Base-by-base conservation (phyloP, 1,140 invertebrate genomes). In the Drosophila tsacasi region DNA sequence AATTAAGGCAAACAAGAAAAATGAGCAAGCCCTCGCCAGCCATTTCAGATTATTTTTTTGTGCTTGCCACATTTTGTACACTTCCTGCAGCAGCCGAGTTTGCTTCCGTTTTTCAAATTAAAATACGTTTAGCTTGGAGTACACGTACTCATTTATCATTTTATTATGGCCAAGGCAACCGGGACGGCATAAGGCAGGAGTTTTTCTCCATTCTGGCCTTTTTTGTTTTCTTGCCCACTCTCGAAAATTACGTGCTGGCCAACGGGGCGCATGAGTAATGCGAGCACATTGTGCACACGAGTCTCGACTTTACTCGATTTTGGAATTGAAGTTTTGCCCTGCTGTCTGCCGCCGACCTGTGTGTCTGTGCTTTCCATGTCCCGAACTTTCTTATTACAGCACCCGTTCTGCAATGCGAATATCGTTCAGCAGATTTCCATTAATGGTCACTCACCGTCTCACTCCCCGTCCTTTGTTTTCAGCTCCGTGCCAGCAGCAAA, bases 71-170 rank as follows among this genome's bases (percentile, higher is more conserved):
- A 75, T 73, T 55, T 55, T 44, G 73, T 52, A 19, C 50, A 27
- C 57, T 54, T 59, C 57, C 73, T 76, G 73, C 46, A 60, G 58
- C 17, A 49, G 47, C 46, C 21, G 44, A 47, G 59, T 25, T 44
- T 68, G 66, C 58, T 80, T 65, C 67, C 49, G 42, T 66, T 63
- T 63, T 69, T 63, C 61, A 81, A 83, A 81, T 89, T 78, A 83
- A 87, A 87, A 81, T 72, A 64, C 80, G 73, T 68, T 80, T 62
- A 75, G 64, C 72, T 83, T 60, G 63, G 81, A 62, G 67, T 58
- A 47, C 80, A 77, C 72, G 64, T 77, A 81, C 75, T 62, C 80
- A 75, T 89, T 89, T 81, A 80, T 84, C 81, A 84, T 84, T 84
- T 83, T 80, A 83, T 80, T 80, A 76, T 73, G 65, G 44, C 52